A percentile compares a stretch with the other conserved stretches of the same genome.
Conservation (phyloP, 2,113 vertebrate species). For the Glaucomys volans region DNA sequence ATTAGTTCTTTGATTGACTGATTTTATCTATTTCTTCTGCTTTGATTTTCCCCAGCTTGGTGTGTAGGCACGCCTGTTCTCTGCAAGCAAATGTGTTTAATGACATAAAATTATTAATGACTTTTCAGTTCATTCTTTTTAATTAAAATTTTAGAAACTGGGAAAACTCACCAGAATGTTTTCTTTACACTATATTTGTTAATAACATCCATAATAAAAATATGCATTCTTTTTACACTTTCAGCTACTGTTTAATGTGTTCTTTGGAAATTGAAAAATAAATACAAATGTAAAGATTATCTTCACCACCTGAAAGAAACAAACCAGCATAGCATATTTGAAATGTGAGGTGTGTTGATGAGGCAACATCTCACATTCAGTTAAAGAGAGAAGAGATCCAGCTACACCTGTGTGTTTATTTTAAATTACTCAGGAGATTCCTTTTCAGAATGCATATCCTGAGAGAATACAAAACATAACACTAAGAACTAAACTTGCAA, state of each 20-base stretch:
- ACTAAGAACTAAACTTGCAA: constrained; percentile 48
- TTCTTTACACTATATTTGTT: background rate
- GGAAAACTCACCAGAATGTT: background rate
- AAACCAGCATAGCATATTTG: constrained; percentile 22
- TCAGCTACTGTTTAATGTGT: background rate
- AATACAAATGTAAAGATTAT: background rate
- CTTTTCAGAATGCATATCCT: constrained; percentile 70
- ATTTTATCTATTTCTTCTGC: constrained; percentile 10
- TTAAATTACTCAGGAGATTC: constrained; percentile 62
- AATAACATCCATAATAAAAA: background rate
- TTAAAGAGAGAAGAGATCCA: constrained; percentile 38
- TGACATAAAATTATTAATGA: constrained; percentile 26
- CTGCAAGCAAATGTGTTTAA: constrained; percentile 12
- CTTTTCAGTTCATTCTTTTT: background rate
- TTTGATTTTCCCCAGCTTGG: background rate
- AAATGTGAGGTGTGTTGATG: constrained; percentile 30
- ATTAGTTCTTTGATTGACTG: background rate
- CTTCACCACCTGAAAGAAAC: constrained; percentile 13
- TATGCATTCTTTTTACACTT: background rate
- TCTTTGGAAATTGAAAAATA: constrained; percentile 35
- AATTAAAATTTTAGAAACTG: background rate
- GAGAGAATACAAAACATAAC: constrained; percentile 59
- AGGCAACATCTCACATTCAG: constrained; percentile 44
- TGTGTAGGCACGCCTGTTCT: background rate
- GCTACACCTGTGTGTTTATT: constrained; percentile 63